A percentile compares a stretch with the other conserved stretches of the same genome.
Evolutionary conservation across 2,888 invertebrate genomes (phyloP).

Genomic region (Operophtera brumata): DNA sequence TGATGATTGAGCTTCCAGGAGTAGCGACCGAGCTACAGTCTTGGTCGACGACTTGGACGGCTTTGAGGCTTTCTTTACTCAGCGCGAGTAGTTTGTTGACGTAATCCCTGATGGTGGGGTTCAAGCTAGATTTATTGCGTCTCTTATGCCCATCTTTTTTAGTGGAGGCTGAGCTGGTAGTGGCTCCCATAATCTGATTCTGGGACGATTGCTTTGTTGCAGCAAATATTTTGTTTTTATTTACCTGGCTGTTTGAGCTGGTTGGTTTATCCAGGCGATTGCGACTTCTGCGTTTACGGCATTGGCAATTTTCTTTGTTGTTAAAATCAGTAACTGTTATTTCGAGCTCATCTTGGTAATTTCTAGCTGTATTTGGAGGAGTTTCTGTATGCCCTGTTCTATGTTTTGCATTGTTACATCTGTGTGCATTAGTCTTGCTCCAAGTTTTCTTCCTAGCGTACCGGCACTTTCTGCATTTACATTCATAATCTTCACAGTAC

Average conservation of each 20-base stretch:
- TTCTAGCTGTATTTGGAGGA: conserved; percentile 55
- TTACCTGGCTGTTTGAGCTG: conserved; percentile 25
- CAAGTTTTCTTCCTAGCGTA: conserved; percentile 31
- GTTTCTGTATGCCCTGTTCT: conserved; percentile 32
- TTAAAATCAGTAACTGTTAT: conserved; percentile 20
- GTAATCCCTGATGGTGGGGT: conserved; percentile 66
- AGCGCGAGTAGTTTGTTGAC: conserved; percentile 63
- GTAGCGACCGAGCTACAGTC: conserved; percentile 73
- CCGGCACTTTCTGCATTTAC: conserved; percentile 46
- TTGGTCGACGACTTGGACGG: conserved; percentile 66
- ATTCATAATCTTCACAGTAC: conserved; percentile 37
- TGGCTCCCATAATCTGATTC: conserved; percentile 22
- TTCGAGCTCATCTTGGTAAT: conserved; percentile 24
- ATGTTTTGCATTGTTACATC: conserved; percentile 27
- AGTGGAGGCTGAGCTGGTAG: conserved; percentile 26
- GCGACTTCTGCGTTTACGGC: conserved; percentile 35
- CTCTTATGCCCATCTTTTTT: conserved; percentile 31
- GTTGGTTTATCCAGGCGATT: conserved; percentile 18
- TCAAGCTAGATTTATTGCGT: conserved; percentile 36
- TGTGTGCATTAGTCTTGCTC: conserved; percentile 21
- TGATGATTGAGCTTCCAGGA: conserved; percentile 71
- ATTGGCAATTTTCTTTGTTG: conserved; percentile 32
- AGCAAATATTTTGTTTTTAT: conserved; percentile 31
- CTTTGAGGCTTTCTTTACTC: conserved; percentile 64
- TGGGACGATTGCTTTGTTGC: conserved; percentile 31